Evolutionary conservation across 2,888 invertebrate genomes (phyloP).

Genomic region (Platycnemis pennipes): DNA sequence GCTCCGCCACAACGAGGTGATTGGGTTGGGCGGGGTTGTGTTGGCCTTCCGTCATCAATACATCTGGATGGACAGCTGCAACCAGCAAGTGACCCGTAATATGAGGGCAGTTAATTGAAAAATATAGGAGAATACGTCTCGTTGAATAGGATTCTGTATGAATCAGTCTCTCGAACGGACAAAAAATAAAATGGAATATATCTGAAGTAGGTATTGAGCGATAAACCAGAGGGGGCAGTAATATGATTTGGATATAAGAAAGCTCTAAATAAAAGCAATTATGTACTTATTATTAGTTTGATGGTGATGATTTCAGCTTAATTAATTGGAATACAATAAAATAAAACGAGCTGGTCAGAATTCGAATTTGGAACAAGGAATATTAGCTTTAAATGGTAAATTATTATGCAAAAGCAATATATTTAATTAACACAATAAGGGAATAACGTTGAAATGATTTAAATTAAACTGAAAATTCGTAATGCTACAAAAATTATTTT

Average conservation of each 20-base stretch:
- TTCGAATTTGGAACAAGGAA: not conserved
- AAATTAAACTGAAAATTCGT: too few species aligned
- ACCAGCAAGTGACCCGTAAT: not conserved
- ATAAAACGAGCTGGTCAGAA: not conserved
- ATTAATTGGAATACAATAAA: not conserved
- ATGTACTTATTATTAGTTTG: not conserved
- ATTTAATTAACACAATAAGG: too few species aligned
- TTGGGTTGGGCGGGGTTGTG: not conserved
- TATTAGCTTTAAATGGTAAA: too few species aligned
- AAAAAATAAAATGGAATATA: not conserved
- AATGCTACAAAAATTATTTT: too few species aligned
- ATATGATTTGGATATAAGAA: not conserved
- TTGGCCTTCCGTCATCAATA: not conserved
- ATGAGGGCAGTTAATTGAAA: not conserved
- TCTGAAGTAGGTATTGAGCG: not conserved
- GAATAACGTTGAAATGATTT: too few species aligned
- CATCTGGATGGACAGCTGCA: not conserved
- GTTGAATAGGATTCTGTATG: not conserved
- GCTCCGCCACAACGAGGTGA: not conserved
- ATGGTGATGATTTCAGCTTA: not conserved
- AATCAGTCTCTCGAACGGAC: not conserved
- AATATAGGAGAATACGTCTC: not conserved
- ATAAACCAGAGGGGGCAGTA: not conserved
- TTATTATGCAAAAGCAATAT: too few species aligned
- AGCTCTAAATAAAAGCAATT: not conserved